These are phyloP conservation scores for Melanostoma scalare DNA, from an alignment of 2,888 invertebrate genomes.

Conservation along the genomic window DNA sequence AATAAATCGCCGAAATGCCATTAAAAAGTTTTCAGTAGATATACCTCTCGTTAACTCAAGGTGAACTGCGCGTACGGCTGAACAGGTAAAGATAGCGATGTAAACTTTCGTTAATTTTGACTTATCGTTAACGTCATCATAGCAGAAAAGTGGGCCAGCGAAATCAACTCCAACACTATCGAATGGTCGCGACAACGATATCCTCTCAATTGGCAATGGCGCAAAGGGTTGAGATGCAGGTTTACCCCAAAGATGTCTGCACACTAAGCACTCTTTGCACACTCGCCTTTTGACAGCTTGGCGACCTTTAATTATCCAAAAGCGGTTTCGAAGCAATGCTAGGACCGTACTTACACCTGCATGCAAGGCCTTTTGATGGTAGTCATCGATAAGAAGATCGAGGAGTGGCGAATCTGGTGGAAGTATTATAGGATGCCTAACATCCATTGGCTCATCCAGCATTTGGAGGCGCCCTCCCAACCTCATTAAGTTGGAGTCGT, in stretches of 20 bases:
- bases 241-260: conserved; percentile 10
- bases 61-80: conserved; percentile 13
- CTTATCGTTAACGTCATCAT: too few relatives aligned
- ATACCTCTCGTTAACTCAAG: conserved; percentile 15
- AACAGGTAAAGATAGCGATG: too few relatives aligned
- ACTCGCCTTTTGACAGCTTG: neutral
- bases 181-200: conserved; percentile 19
- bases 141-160: neutral
- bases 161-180: conserved; percentile 21
- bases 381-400: too few relatives aligned
- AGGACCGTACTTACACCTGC: too few relatives aligned
- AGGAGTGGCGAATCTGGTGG: too few relatives aligned
- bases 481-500: too few relatives aligned
- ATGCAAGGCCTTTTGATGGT: neutral
- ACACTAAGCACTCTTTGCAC: too few relatives aligned
- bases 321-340: neutral
- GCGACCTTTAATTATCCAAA: conserved; percentile 1
- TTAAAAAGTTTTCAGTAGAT: conserved; percentile 22
- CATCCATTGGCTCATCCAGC: too few relatives aligned
- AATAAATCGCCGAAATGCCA: conserved; percentile 14
- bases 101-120: too few relatives aligned
- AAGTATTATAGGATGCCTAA: too few relatives aligned
- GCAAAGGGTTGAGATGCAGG: neutral
- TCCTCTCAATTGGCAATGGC: conserved; percentile 12
- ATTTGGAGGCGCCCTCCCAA: too few relatives aligned